Base-by-base conservation (phyloP, 2,888 invertebrate species). In the Mantis religiosa region DNA sequence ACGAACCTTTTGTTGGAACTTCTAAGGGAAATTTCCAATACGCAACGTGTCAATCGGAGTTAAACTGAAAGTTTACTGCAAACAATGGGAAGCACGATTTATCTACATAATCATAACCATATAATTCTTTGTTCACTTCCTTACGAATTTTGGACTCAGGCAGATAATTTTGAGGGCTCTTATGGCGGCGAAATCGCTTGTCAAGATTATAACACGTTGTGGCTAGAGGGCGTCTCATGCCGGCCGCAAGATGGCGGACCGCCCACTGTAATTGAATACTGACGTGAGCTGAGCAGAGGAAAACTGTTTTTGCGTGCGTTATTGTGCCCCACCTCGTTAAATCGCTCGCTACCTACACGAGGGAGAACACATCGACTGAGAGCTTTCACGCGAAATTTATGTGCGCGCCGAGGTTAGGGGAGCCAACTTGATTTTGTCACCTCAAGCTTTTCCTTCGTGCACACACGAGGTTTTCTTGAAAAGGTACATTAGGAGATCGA, bases 241-340 rank as follows among this genome's bases (percentile, higher is more conserved):
- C 25, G 54, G 54, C 54, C 54, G 87, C 82, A 87, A 87, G 87
- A 87, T 87, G 87, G 82, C 87, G 87, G 82, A 34, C 82, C 14
- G 54, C 54, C 54, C 54, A 71, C 54, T 88, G 88, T 89, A 89
- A 89, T 89, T 89, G 89, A 89, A 89, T 88, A 85, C 85, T 89
- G 89, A 85, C 89, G 89, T 89, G 54, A 71, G 89, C 83, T 2
- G 41, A 41, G 41, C 41, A 41, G 41, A 41, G 41, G 89, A 83
- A 82, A 87, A 89, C 84, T n/a, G 30, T 27, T 14, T 81, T 88
- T 83, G 88, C 88, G 88, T 88, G 88, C 54, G 54, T 71, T 71
- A 71, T 71, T 71, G 54, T 71, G 54, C 54, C 54, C 54, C 54
- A 71, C 54, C 54, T 71, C 54, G 54, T 71, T 71, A 71, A 71